Conservation (phyloP, 2,888 invertebrate species). For the Tortricodes alternella region DNA sequence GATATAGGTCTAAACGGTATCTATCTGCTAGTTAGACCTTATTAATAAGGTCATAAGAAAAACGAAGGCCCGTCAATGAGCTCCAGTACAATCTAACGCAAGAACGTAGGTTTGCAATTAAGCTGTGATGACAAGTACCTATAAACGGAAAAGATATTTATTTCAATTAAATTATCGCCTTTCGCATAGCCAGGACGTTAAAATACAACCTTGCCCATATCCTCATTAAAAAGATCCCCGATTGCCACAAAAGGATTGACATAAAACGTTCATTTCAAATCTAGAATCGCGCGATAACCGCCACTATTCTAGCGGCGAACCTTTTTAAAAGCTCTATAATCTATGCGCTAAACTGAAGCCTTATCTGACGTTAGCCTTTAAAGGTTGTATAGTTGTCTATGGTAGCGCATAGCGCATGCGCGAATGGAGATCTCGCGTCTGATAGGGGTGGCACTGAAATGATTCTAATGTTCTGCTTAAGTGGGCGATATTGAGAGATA, state of each 20-base stretch:
- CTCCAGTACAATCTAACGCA: too few relatives aligned
- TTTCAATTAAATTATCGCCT: too few relatives aligned
- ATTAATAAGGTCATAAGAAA: too few relatives aligned
- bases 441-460: conserved; percentile 39
- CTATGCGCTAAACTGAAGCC: conserved; percentile 44
- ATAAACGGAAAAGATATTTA: too few relatives aligned
- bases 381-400: conserved; percentile 43
- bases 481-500: conserved; percentile 52
- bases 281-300: conserved; percentile 27
- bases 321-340: conserved; percentile 48
- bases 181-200: not conserved
- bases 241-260: conserved; percentile 24
- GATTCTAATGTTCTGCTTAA: conserved; percentile 43
- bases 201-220: not conserved
- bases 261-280: conserved; percentile 29
- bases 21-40: too few relatives aligned
- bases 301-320: conserved; percentile 32
- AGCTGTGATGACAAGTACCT: too few relatives aligned
- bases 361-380: conserved; percentile 58
- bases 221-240: conserved; percentile 20
- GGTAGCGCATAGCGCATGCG: conserved; percentile 43
- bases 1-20: too few relatives aligned
- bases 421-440: conserved; percentile 49
- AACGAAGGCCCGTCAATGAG: too few relatives aligned
- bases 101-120: too few relatives aligned